Percentiles rank a stretch among this genome's conserved stretches.
These are phyloP conservation scores for Rhimphoctona megacephalus DNA, from an alignment of 2,888 invertebrate species.

Conservation along the genomic window DNA sequence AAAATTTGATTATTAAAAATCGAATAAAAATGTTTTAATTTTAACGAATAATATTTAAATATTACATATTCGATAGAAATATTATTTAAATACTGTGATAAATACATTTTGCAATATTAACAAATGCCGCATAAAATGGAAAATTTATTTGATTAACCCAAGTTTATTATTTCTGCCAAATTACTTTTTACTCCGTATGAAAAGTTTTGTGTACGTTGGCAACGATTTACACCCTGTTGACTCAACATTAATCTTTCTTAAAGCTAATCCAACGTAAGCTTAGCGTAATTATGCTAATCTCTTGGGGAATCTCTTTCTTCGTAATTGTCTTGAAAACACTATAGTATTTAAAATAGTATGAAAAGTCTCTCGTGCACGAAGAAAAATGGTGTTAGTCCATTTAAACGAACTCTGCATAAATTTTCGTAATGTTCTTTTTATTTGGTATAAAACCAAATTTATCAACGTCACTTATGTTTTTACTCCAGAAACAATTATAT, in stretches of 20 bases:
- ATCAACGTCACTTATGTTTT: not conserved
- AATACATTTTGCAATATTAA: not conserved
- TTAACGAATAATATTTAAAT: too few relatives aligned
- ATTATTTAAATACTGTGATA: not conserved
- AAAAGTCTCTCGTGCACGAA: not conserved
- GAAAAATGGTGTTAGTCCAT: constrained; percentile 1
- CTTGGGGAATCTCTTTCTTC: constrained; percentile 14
- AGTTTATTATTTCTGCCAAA: not conserved
- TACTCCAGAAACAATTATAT: not conserved
- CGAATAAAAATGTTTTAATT: too few relatives aligned
- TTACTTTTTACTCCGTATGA: constrained; percentile 6
- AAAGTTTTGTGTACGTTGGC: not conserved
- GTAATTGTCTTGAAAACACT: constrained; percentile 29
- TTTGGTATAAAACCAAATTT: not conserved
- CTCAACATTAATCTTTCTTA: constrained; percentile 20
- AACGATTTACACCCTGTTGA: constrained; percentile 5
- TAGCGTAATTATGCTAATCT: constrained; percentile 34
- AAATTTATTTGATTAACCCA: not conserved
- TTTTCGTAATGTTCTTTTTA: not conserved
- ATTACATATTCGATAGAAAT: too few relatives aligned
- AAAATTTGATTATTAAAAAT: too few relatives aligned
- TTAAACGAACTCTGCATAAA: not conserved
- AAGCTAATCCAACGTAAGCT: constrained; percentile 15
- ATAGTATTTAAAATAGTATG: constrained; percentile 6
- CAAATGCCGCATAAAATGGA: too few relatives aligned